Base-by-base conservation (phyloP, 2,797 vertebrate genomes). In the Halcyon badia region DNA sequence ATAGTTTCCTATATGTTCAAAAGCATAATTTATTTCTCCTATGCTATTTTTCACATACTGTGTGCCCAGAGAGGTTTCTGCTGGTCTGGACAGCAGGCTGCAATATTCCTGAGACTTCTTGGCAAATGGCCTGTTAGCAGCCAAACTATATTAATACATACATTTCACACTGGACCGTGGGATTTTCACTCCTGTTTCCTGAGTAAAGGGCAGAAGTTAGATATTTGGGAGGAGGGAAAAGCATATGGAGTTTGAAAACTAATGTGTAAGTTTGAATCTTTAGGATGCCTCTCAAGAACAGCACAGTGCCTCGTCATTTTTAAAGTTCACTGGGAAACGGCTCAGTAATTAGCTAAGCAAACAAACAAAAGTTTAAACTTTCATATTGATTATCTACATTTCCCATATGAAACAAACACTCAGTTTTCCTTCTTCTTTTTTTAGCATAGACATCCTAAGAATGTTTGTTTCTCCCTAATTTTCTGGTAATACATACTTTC, bases 171-270 rank as follows among this genome's bases (percentile, higher is more conserved):
- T 39, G 56, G 18, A 22, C 25, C 49, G 31, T 44, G 70, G 28
- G 70, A 57, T 64, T 76, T 90, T 49, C 41, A 21, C 11, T 72
- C 9, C 44, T 72, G 39, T 92, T 83, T 72, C 83, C 60, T 56
- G 22, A 58, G 39, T 58, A 14, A 69, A 72, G 30, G 49, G 44
- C 44, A 68, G 12, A 77, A 89, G 16, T 72, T 52, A 41, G 30
- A 26, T 68, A 44, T 30, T 30, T 46, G 30, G 14, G 19, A 89
- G 73, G 41, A 85, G 11, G 6, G 42, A 65, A 85, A 79, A 58
- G 3, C 31, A 26, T 35, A 44, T 20, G 11, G 44, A 77, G 64
- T 89, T 75, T 58, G 51, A 51, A 64, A 68, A 69, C 30, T 56
- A 46, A 28, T 42, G 22, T 80, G 6, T 46, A 72, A 69, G 28